Percentiles rank a stretch among this genome's conserved stretches.
These are phyloP conservation scores for Dasyurus viverrinus DNA, from an alignment of 2,113 vertebrate genomes.

Conservation along the genomic window DNA sequence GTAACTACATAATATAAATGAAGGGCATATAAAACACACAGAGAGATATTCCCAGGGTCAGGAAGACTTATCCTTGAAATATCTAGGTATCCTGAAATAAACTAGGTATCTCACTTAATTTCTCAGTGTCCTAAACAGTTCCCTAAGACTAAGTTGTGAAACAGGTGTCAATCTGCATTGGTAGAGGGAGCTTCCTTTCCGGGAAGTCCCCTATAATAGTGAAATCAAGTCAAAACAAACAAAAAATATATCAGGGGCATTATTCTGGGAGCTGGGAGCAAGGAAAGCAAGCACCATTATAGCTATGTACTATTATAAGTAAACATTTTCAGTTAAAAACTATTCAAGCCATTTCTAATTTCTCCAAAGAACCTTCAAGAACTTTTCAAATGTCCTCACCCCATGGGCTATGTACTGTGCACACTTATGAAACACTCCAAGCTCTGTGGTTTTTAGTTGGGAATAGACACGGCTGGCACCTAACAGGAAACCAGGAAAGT, in stretches of 20 bases:
- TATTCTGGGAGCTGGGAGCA: neutral
- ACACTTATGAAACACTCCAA: neutral
- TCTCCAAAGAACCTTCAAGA: constrained; percentile 63
- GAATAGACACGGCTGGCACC: neutral
- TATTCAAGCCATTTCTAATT: constrained; percentile 63
- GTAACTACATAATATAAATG: neutral
- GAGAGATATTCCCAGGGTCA: neutral
- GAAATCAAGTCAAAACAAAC: neutral
- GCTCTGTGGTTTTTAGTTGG: neutral
- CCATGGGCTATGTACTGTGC: neutral
- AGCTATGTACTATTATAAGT: neutral
- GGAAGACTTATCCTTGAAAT: neutral
- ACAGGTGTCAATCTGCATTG: neutral
- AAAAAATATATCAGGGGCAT: neutral
- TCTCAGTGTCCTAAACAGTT: neutral
- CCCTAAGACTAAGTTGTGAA: neutral
- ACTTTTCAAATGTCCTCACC: constrained; percentile 66
- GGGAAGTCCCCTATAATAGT: neutral
- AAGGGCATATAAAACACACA: neutral
- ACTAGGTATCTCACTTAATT: neutral
- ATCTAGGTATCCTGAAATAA: too few species aligned
- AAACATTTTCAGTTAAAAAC: constrained; percentile 60
- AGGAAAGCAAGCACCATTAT: neutral
- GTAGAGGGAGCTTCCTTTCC: neutral
- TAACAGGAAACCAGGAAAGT: neutral